Evolutionary conservation across 30 jellyfish, hydroid and myxozoan species (phyloP).

Genomic region (Turritopsis dohrnii): DNA sequence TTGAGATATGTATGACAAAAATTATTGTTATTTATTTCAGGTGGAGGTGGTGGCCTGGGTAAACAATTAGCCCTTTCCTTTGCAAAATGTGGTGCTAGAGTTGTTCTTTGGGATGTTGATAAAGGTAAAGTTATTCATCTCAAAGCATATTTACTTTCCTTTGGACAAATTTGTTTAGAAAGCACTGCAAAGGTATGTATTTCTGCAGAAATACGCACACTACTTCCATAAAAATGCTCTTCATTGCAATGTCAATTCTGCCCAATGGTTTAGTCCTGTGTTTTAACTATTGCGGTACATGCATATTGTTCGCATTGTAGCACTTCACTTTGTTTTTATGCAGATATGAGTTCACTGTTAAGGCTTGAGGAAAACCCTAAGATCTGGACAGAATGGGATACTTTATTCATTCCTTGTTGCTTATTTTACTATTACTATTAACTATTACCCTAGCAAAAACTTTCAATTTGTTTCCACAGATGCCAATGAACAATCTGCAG

Average conservation of each 20-base stretch:
- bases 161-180: background rate
- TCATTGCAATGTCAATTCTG: too few species aligned
- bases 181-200: background rate
- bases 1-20: background rate
- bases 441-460: background rate
- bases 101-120: conserved; percentile 67
- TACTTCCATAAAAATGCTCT: too few species aligned
- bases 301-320: too few species aligned
- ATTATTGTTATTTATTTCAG: conserved; percentile 9
- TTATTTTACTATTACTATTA: background rate
- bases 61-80: conserved; percentile 65
- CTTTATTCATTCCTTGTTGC: too few species aligned
- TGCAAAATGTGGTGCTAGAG: conserved; percentile 73
- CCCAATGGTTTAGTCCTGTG: too few species aligned
- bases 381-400: too few species aligned
- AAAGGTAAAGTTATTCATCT: conserved; percentile 20
- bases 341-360: too few species aligned
- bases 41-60: conserved; percentile 91
- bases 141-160: background rate
- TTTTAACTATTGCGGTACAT: too few species aligned
- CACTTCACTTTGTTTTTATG: too few species aligned
- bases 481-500: conserved; percentile 52
- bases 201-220: background rate
- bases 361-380: too few species aligned
- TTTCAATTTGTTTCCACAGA: conserved; percentile 18